Percentiles rank a stretch among this genome's conserved stretches.
Conservation (phyloP, 2,888 invertebrate genomes). For the Synanthedon vespiformis region DNA sequence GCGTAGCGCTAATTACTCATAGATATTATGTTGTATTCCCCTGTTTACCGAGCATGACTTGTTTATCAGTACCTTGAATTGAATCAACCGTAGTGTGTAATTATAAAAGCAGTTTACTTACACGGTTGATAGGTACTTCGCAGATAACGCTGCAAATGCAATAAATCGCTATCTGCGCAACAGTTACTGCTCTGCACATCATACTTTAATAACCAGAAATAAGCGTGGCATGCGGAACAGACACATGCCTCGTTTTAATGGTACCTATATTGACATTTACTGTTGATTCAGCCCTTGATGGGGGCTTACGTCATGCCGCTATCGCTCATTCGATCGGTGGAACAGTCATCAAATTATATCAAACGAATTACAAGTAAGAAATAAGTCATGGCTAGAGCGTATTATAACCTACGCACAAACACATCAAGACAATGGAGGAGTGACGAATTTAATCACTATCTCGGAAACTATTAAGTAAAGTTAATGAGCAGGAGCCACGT, state of each 20-base stretch:
- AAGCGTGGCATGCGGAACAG: slow-evolving; percentile 31
- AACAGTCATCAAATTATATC: slow-evolving; percentile 1
- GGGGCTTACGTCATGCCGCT: slow-evolving; percentile 24
- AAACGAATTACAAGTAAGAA: not conserved
- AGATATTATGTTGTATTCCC: not conserved
- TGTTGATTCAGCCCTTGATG: slow-evolving; percentile 28
- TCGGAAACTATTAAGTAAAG: not conserved
- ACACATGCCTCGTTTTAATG: slow-evolving; percentile 20
- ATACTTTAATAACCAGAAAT: slow-evolving; percentile 12
- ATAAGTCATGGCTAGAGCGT: not conserved
- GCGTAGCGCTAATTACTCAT: not conserved
- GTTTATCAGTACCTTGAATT: slow-evolving; percentile 11
- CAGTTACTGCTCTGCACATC: slow-evolving; percentile 13
- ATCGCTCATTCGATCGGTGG: slow-evolving; percentile 25
- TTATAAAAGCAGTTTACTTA: slow-evolving; percentile 15
- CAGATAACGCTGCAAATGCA: slow-evolving; percentile 17
- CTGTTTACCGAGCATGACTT: not conserved
- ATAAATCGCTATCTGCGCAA: slow-evolving; percentile 18
- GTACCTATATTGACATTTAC: slow-evolving; percentile 22
- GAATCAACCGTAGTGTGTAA: slow-evolving; percentile 11
- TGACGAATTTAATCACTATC: slow-evolving; percentile 1
- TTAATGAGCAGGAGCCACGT: not conserved
- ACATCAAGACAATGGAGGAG: slow-evolving; percentile 1
- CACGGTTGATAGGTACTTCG: slow-evolving; percentile 11
- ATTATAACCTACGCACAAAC: not conserved